Evolutionary conservation across 2,888 invertebrate species (phyloP).

Genomic region (Ormia ochracea): DNA sequence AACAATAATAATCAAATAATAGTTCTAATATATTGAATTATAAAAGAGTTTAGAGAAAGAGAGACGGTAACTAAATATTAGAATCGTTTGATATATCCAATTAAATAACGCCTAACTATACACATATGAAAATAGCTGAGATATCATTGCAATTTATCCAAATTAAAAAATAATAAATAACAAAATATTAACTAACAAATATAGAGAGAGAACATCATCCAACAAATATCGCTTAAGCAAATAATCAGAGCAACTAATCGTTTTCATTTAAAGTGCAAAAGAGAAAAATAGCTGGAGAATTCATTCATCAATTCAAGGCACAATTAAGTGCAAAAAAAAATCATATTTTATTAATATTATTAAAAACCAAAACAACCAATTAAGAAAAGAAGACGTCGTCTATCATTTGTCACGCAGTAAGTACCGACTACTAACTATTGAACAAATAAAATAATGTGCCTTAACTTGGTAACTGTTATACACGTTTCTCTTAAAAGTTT

Average conservation of each 20-base stretch:
- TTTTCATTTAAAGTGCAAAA: conserved; percentile 27
- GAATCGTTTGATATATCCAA: conserved; percentile 35
- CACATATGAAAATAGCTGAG: conserved; percentile 42
- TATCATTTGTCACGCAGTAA: conserved; percentile 76
- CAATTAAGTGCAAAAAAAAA: conserved; percentile 21
- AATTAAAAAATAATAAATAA: neutral
- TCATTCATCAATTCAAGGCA: conserved; percentile 27
- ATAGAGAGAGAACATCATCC: conserved; percentile 3
- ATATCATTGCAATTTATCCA: conserved; percentile 40
- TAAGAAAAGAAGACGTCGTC: conserved; percentile 67
- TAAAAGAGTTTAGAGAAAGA: conserved; percentile 20
- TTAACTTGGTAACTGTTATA: neutral
- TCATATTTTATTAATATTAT: conserved; percentile 34
- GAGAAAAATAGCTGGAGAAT: conserved; percentile 35
- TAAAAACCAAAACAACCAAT: conserved; percentile 42
- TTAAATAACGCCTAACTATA: conserved; percentile 19
- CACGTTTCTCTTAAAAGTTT: neutral
- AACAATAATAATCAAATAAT: conserved; percentile 1
- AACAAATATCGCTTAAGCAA: conserved; percentile 38
- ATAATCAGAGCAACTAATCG: conserved; percentile 1
- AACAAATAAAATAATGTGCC: neutral
- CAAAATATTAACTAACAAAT: conserved; percentile 5
- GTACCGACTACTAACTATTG: conserved; percentile 67
- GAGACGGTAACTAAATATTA: conserved; percentile 26
- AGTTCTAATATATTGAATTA: neutral